phyloP scores from a whole-genome alignment of 2,797 vertebrate genomes.

The Aviceda cuculoides region DNA sequence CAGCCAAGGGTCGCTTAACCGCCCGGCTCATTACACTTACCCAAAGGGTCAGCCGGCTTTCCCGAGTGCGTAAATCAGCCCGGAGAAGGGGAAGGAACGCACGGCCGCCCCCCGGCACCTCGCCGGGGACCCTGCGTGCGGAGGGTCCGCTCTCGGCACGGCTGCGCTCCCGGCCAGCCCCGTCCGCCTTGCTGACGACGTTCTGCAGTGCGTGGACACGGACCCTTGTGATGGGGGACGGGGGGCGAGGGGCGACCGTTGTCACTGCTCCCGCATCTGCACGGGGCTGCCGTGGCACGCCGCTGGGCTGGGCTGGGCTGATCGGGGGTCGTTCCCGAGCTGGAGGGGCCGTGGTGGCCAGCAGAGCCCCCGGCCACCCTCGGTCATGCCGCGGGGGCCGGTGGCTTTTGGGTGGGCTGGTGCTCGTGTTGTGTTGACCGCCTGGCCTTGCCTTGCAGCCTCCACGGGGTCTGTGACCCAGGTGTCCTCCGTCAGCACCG shows the following conservation, averaged over 20 bases:
- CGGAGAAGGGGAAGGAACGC: too few relatives aligned
- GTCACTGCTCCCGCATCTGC: neutral
- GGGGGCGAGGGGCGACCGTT: accelerated
- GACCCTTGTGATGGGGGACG: accelerated
- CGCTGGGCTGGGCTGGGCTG: neutral
- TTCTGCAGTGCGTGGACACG: neutral
- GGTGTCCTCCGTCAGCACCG: slow-evolving; percentile 91
- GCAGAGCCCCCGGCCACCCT: neutral
- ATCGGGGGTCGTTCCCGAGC: neutral
- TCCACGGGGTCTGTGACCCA: slow-evolving; percentile 93
- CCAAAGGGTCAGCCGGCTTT: too few relatives aligned
- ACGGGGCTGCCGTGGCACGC: accelerated
- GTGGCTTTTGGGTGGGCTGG: neutral
- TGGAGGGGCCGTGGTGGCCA: accelerated
- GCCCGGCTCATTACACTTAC: too few relatives aligned
- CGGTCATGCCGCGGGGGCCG: accelerated
- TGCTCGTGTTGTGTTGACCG: accelerated
- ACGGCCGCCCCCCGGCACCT: too few relatives aligned
- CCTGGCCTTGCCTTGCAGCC: slow-evolving; percentile 74
- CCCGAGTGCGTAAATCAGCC: too few relatives aligned
- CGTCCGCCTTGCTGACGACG: neutral
- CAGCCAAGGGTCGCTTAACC: too few relatives aligned
- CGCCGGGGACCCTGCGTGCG: accelerated
- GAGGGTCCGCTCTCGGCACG: neutral
- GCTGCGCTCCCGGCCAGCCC: neutral